Percentiles rank a stretch among this genome's conserved stretches.
These are phyloP conservation scores for Lordiphosa fenestrarum DNA, from an alignment of 2,888 invertebrate species.

Conservation along the genomic window DNA sequence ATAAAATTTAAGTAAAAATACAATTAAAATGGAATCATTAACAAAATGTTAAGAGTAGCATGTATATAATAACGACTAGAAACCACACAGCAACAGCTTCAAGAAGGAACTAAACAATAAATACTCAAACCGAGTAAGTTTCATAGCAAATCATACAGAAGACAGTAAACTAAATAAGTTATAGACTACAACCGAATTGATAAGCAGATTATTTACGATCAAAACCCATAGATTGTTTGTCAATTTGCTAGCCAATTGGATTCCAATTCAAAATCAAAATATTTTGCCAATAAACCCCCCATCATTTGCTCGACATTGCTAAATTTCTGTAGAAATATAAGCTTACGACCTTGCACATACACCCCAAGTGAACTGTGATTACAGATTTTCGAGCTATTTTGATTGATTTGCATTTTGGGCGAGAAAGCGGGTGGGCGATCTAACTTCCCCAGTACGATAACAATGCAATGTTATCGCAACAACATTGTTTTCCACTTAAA, in stretches of 20 bases:
- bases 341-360: constrained; percentile 1
- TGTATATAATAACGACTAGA: too few relatives aligned
- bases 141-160: too few relatives aligned
- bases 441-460: constrained; percentile 8
- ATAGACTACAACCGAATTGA: too few relatives aligned
- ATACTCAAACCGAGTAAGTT: too few relatives aligned
- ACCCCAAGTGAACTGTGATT: constrained; percentile 9
- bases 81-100: too few relatives aligned
- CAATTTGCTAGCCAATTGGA: not conserved
- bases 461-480: constrained; percentile 28
- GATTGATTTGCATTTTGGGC: constrained; percentile 23
- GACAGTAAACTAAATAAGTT: too few relatives aligned
- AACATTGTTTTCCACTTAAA: constrained; percentile 64
- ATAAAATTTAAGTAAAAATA: too few relatives aligned
- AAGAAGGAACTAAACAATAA: too few relatives aligned
- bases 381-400: constrained; percentile 15
- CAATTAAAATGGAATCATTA: too few relatives aligned
- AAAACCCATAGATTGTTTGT: not conserved
- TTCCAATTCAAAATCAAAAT: not conserved
- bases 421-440: not conserved
- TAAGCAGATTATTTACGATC: too few relatives aligned
- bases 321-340: constrained; percentile 1
- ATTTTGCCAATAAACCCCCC: not conserved
- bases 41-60: too few relatives aligned
- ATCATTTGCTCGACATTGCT: not conserved